Conservation (phyloP, 2,888 invertebrate species). For the Diarsia brunnea region DNA sequence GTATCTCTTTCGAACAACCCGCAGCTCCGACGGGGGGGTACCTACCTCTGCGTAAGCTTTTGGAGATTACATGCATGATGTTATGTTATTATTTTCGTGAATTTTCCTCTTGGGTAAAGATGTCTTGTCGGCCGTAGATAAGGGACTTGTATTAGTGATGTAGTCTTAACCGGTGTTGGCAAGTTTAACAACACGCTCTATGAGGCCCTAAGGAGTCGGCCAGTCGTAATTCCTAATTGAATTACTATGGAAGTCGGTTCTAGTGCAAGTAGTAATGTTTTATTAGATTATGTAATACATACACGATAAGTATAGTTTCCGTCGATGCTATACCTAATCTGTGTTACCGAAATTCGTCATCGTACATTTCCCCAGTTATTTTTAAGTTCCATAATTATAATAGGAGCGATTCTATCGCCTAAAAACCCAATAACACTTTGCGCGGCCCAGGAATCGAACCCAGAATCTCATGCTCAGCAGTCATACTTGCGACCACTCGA, state of each 20-base stretch:
- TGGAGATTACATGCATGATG: too few relatives aligned
- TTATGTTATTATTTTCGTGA: constrained; percentile 14
- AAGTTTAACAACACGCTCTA: constrained; percentile 45
- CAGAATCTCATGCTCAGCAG: too few relatives aligned
- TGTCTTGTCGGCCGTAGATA: constrained; percentile 31
- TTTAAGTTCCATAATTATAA: too few relatives aligned
- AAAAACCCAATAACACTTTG: too few relatives aligned
- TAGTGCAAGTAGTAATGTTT: constrained; percentile 19
- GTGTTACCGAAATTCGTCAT: background rate
- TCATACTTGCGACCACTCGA: too few relatives aligned
- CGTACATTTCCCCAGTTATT: too few relatives aligned
- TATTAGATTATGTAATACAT: constrained; percentile 47
- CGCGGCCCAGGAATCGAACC: too few relatives aligned
- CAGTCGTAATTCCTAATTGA: constrained; percentile 58
- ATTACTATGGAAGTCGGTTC: constrained; percentile 47
- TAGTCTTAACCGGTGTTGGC: constrained; percentile 43
- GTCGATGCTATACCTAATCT: background rate
- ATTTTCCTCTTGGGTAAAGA: constrained; percentile 15
- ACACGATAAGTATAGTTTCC: constrained; percentile 12
- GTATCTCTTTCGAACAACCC: too few relatives aligned
- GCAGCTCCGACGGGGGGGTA: too few relatives aligned
- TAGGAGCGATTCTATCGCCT: too few relatives aligned
- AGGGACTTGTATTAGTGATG: constrained; percentile 40
- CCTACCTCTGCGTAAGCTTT: too few relatives aligned
- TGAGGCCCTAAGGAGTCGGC: constrained; percentile 39